Evolutionary conservation across 2,797 vertebrate genomes (phyloP), one percentile per base, ranked within the genome.

Genomic region (Pygocentrus nattereri): DNA sequence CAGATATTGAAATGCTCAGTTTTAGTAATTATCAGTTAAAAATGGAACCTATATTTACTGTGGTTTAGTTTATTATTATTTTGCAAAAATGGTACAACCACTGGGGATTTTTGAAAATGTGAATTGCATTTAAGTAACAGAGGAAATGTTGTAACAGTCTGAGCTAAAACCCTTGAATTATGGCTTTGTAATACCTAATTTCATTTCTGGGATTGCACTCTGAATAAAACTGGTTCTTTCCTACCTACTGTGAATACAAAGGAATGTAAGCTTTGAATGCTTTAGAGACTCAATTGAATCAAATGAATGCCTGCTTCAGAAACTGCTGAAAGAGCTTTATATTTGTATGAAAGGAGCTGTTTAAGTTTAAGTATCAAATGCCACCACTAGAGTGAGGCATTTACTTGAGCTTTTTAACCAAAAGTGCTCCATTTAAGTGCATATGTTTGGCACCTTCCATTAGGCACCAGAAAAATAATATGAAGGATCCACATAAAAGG

Each of bases 341-440:
- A 23, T 70, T 6, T 61, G 5, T 59, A 25, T 47, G 27, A 27
- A 59, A 67, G 52, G 38, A 47, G 21, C 67, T 13, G 16, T 68
- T 56, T 67, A 27, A 1, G 21, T 34, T 30, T 56, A 15, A 1
- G 31, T 74, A 44, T 74, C 47, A 44, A 4, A 11, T 25, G 10
- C 78, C 21, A 52, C 86, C 89, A 78, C 75, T 81, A 89, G 90
- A 85, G 83, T 90, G 86, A 89, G 83, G 77, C 47, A 6, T 74
- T 6, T 13, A 18, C 58, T 44, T 21, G 10, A 25, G 7, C 16
- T 64, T 11, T 23, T 15, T 44, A 2, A 44, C 4, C 50, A 54
- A 3, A 54, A 4, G 41, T 11, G 41, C 41, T 44, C 41, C 41
- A 44, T 11, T 44, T 44, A 34, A 34, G 34, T 34, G 6, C 34